Percentiles rank a stretch among this genome's conserved stretches.
These are phyloP conservation scores for Daphoenositta chrysoptera DNA, from an alignment of 2,113 vertebrate species.

Conservation along the genomic window DNA sequence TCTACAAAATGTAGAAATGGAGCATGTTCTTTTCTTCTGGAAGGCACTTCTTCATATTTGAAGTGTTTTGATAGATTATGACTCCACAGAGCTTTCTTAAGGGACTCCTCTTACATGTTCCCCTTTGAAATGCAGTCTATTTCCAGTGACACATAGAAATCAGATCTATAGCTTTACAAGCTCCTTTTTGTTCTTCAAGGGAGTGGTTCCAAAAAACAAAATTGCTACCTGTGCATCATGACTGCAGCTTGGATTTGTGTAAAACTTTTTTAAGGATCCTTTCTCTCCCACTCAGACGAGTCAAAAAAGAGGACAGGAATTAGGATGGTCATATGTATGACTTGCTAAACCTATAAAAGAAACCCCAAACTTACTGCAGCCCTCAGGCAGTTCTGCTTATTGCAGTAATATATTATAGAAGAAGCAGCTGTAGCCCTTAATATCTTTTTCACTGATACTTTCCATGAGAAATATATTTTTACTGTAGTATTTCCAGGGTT, in stretches of 20 bases:
- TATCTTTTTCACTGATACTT: neutral
- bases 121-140: neutral
- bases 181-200: neutral
- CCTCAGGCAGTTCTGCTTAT: neutral
- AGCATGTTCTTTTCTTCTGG: neutral
- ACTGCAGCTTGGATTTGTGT: neutral
- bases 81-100: neutral
- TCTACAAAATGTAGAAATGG: neutral
- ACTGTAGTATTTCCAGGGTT: neutral
- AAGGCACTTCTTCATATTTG: neutral
- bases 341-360: neutral
- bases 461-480: neutral
- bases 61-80: neutral
- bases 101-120: neutral
- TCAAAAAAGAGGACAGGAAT: neutral
- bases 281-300: accelerated
- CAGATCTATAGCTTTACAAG: neutral
- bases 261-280: neutral
- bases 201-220: neutral
- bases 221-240: too few species aligned
- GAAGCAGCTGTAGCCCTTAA: neutral
- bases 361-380: neutral
- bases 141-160: neutral
- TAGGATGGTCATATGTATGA: neutral
- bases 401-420: neutral